Conservation (phyloP, 64 coral and sea anemone genomes). For the Pachyseris speciosa region DNA sequence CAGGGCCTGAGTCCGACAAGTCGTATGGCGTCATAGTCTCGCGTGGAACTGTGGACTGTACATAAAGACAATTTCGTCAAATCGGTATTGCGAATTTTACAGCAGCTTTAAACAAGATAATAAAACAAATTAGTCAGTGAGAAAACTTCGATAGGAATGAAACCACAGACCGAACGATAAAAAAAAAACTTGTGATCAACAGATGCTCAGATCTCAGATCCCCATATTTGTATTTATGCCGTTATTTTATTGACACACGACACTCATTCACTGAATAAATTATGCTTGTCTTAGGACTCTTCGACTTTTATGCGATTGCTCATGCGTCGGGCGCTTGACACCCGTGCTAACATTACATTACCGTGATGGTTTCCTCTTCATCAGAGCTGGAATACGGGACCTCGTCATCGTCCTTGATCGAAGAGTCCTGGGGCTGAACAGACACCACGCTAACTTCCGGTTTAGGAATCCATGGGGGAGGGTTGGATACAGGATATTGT, state of each 20-base stretch:
- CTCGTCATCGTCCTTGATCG: conserved; percentile 77
- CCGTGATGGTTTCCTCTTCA: conserved; percentile 55
- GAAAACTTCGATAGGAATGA: too few species aligned
- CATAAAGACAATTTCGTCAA: background rate
- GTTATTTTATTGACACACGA: too few species aligned
- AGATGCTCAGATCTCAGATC: too few species aligned
- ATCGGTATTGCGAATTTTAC: background rate
- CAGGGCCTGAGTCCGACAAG: conserved; percentile 46
- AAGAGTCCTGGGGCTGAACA: conserved; percentile 89
- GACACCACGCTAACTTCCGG: conserved; percentile 95
- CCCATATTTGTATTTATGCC: too few species aligned
- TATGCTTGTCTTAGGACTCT: too few species aligned
- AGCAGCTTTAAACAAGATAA: too few species aligned
- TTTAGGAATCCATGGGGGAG: conserved; percentile 94
- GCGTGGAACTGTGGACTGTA: conserved; percentile 40
- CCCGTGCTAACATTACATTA: background rate
- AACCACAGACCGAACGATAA: too few species aligned
- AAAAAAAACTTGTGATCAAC: too few species aligned
- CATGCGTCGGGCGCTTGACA: background rate
- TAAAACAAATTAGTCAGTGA: too few species aligned
- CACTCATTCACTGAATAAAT: too few species aligned
- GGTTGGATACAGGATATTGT: conserved; percentile 61
- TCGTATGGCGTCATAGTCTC: conserved; percentile 83
- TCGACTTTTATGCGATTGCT: too few species aligned
- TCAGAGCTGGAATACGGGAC: conserved; percentile 74